phyloP scores from a whole-genome alignment of 2,113 vertebrate genomes.

The Nycticryphes semicollaris region DNA sequence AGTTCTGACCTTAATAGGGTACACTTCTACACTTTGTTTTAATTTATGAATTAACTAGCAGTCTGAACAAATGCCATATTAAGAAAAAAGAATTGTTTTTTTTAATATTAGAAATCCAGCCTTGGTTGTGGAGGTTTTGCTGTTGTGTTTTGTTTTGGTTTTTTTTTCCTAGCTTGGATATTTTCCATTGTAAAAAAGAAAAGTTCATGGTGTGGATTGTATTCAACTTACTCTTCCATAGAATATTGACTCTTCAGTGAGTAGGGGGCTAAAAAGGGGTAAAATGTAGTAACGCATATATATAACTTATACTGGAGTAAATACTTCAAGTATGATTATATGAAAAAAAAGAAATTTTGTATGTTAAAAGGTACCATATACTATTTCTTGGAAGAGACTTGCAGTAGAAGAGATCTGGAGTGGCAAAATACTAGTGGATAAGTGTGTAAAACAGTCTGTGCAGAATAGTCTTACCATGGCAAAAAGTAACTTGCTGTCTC shows the following conservation, averaged over 20 bases:
- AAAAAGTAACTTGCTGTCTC: not conserved
- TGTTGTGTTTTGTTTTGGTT: accelerated
- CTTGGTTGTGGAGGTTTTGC: not conserved
- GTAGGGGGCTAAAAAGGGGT: not conserved
- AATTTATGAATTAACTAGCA: not conserved
- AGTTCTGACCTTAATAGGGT: not conserved
- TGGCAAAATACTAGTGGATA: not conserved
- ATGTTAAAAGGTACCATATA: not conserved
- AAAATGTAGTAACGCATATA: not conserved
- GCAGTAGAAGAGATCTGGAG: not conserved
- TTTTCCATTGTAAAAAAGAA: not conserved
- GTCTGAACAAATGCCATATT: not conserved
- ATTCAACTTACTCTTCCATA: not conserved
- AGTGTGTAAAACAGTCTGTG: not conserved
- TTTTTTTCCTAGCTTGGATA: not conserved
- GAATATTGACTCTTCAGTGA: not conserved
- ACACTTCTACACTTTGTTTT: not conserved
- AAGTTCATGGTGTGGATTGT: not conserved
- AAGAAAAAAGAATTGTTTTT: not conserved
- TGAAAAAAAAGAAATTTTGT: not conserved
- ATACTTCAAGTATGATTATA: not conserved
- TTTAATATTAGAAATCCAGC: not conserved
- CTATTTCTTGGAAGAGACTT: not conserved
- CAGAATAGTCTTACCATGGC: not conserved
- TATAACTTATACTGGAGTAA: not conserved